Evolutionary conservation across 2,113 vertebrate genomes (phyloP).

Genomic region (Aspiorhynchus laticeps): DNA sequence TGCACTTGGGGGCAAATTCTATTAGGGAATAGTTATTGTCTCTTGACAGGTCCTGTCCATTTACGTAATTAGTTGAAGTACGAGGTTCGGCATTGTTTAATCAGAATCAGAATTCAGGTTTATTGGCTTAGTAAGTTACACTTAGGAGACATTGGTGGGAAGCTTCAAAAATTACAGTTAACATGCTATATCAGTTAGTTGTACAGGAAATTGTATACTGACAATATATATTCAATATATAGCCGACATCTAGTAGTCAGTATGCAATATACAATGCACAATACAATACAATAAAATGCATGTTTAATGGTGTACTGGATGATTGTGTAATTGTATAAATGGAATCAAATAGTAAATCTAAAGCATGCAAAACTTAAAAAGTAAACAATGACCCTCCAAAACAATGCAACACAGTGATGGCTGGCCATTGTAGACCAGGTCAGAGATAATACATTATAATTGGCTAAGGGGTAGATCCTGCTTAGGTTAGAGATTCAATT

Average conservation of each 20-base stretch:
- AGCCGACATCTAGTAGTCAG: background rate
- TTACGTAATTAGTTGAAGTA: constrained; percentile 88
- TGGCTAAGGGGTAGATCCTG: constrained; percentile 40
- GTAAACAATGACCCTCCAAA: background rate
- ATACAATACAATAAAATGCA: background rate
- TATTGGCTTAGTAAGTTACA: constrained; percentile 1
- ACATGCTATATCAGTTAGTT: background rate
- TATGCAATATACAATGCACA: background rate
- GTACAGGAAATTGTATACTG: background rate
- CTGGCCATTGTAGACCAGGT: background rate
- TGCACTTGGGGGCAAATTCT: constrained; percentile 98
- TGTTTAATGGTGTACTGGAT: background rate
- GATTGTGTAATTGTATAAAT: background rate
- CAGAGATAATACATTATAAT: constrained; percentile 35
- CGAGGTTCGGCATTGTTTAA: constrained; percentile 70
- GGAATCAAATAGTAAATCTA: background rate
- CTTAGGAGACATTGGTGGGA: background rate
- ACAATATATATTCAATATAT: background rate
- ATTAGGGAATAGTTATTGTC: constrained; percentile 92
- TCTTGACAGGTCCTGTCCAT: constrained; percentile 88
- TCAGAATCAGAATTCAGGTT: constrained; percentile 52
- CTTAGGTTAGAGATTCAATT: constrained; percentile 44
- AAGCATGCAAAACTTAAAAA: background rate
- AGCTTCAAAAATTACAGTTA: background rate
- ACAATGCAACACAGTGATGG: background rate